Evolutionary conservation across 1,140 invertebrate genomes (phyloP).

Genomic region (Scylla paramamosain): DNA sequence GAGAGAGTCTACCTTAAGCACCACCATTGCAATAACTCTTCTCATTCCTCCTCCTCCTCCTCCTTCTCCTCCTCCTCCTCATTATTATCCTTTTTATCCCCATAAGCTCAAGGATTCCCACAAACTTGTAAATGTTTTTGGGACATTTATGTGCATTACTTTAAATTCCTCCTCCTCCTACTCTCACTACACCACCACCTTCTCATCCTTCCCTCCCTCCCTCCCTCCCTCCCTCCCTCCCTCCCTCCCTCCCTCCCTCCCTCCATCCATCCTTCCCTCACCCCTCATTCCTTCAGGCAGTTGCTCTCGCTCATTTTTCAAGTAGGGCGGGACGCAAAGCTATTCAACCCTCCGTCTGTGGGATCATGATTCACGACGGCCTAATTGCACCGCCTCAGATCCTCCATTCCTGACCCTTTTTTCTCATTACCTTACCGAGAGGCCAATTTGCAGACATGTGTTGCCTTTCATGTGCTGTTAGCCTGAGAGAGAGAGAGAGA

Average conservation of each 20-base stretch:
- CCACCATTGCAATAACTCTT: background rate
- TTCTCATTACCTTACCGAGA: background rate
- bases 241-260: background rate
- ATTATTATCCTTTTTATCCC: background rate
- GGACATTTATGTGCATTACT: background rate
- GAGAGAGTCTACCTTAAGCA: background rate
- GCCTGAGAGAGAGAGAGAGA: background rate
- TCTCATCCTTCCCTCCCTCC: background rate
- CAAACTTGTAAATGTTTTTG: no score
- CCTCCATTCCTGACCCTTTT: background rate
- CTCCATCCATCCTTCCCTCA: background rate
- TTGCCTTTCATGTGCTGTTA: conserved; percentile 2
- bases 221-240: background rate
- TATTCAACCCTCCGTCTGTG: background rate
- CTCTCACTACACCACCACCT: background rate
- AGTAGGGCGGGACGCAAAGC: background rate
- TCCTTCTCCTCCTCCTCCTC: conserved; percentile 14
- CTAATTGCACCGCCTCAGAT: background rate
- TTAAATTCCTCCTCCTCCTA: background rate
- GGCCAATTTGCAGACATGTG: conserved; percentile 21
- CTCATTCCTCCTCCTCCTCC: background rate
- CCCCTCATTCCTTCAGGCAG: background rate
- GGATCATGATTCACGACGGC: background rate
- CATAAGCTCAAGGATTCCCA: no score
- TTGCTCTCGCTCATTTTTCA: background rate